Conservation (phyloP, 2,113 vertebrate genomes). For the Marcusenius ussheri region DNA sequence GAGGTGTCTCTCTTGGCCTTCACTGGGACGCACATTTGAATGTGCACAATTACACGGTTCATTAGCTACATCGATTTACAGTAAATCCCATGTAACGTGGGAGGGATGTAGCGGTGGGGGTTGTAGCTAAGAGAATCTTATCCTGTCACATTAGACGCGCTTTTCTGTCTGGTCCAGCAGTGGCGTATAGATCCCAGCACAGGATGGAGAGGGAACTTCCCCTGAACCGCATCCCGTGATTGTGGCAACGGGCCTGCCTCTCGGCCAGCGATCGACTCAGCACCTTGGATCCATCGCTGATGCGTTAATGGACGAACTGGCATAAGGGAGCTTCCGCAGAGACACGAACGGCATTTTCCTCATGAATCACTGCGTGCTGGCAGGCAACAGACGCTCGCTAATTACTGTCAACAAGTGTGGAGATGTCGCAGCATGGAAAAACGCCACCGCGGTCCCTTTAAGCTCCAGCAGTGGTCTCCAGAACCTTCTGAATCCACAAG, state of each 20-base stretch:
- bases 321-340: background rate
- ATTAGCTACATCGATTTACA: background rate
- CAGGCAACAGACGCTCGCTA: background rate
- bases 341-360: background rate
- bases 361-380: background rate
- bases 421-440: background rate
- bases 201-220: background rate
- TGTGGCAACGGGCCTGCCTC: background rate
- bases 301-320: background rate
- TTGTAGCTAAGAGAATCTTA: background rate
- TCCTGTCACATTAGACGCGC: background rate
- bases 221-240: background rate
- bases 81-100: background rate
- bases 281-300: background rate
- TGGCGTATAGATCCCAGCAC: background rate
- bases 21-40: background rate
- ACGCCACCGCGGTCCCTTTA: background rate
- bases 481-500: background rate
- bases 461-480: background rate
- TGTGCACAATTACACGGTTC: background rate
- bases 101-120: background rate
- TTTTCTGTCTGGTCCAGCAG: background rate
- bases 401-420: conserved; percentile 4
- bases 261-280: background rate
- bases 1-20: background rate